phyloP scores from a whole-genome alignment of 2,888 invertebrate genomes.

The Patella depressa region DNA sequence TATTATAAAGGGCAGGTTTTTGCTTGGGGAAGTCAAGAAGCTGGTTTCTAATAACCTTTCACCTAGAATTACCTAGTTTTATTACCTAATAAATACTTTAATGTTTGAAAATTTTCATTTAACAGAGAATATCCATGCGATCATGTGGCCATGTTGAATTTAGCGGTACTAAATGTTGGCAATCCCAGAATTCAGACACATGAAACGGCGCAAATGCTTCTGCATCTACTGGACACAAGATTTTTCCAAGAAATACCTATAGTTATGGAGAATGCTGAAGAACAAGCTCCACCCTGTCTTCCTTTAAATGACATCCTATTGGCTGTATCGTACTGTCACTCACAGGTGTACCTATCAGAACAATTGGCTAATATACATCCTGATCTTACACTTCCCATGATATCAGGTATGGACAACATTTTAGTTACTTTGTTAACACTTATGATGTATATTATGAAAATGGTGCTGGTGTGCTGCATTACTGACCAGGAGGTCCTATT shows the following conservation, averaged over 20 bases:
- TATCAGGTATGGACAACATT: constrained; percentile 83
- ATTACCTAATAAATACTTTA: too few species aligned
- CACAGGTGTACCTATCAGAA: constrained; percentile 91
- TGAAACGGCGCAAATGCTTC: constrained; percentile 92
- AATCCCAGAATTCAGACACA: constrained; percentile 93
- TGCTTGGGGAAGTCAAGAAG: too few species aligned
- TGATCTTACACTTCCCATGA: constrained; percentile 98
- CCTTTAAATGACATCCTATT: constrained; percentile 84
- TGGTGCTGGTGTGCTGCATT: too few species aligned
- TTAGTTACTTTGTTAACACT: too few species aligned
- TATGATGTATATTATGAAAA: too few species aligned
- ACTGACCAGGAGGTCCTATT: too few species aligned
- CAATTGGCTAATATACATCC: constrained; percentile 95
- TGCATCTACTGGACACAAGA: constrained; percentile 91
- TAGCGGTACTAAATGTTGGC: constrained; percentile 95
- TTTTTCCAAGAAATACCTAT: constrained; percentile 83
- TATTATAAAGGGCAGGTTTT: too few species aligned
- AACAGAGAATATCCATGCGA: constrained; percentile 75
- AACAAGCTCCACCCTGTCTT: constrained; percentile 39
- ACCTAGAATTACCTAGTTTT: too few species aligned
- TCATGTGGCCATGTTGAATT: constrained; percentile 97
- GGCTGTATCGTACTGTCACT: constrained; percentile 86
- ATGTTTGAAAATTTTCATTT: not conserved
- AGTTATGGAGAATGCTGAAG: constrained; percentile 62
- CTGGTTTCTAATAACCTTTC: too few species aligned